Evolutionary conservation across 2,888 invertebrate species (phyloP).

Genomic region (Ctenicera cuprea): DNA sequence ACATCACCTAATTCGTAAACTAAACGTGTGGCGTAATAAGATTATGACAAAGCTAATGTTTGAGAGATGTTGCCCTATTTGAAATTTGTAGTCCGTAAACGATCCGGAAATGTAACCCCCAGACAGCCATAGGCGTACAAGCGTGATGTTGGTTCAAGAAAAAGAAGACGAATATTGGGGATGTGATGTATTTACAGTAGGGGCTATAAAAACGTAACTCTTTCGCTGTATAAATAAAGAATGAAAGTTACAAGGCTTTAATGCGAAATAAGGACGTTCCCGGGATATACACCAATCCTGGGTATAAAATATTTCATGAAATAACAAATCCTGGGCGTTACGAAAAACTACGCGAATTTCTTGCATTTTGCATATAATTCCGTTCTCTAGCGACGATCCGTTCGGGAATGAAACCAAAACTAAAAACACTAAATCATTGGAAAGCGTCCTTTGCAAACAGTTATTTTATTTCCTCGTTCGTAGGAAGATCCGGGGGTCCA

Average conservation of each 20-base stretch:
- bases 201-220: slow-evolving; percentile 7
- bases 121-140: slow-evolving; percentile 10
- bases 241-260: background rate
- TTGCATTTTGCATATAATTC: too few species aligned
- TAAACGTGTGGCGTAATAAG: slow-evolving; percentile 26
- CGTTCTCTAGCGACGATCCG: too few species aligned
- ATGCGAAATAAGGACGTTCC: background rate
- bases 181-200: slow-evolving; percentile 6
- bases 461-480: background rate
- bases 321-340: too few species aligned
- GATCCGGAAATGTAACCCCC: slow-evolving; percentile 32
- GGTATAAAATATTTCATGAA: too few species aligned
- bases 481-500: background rate
- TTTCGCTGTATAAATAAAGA: slow-evolving; percentile 5
- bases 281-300: too few species aligned
- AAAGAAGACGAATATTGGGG: slow-evolving; percentile 7
- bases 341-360: too few species aligned
- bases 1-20: slow-evolving; percentile 5
- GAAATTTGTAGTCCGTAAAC: slow-evolving; percentile 40
- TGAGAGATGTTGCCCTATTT: slow-evolving; percentile 30
- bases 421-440: slow-evolving; percentile 3
- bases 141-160: background rate
- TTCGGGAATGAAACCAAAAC: background rate
- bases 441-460: background rate
- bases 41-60: slow-evolving; percentile 35